These are phyloP conservation scores for Thaumetopoea pityocampa DNA, from an alignment of 1,140 invertebrate species.

Conservation along the genomic window DNA sequence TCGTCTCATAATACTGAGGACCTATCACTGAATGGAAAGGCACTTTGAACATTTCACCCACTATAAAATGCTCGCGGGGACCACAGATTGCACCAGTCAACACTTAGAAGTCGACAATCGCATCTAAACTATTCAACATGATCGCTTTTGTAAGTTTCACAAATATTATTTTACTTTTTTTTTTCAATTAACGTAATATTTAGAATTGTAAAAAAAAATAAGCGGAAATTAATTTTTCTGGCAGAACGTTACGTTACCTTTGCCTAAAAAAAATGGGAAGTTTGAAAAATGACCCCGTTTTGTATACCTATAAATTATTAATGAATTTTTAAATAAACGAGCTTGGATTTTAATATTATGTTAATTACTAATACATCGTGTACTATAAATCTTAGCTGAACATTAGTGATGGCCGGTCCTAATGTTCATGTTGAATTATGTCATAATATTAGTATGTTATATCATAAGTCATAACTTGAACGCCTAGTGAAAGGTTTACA, in stretches of 20 bases:
- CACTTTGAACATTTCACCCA: constrained; percentile 58
- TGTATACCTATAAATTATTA: too few relatives aligned
- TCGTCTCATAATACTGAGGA: constrained; percentile 26
- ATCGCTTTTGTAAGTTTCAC: constrained; percentile 63
- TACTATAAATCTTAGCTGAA: too few relatives aligned
- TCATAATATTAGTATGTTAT: neutral
- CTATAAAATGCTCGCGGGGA: constrained; percentile 62
- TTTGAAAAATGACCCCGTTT: too few relatives aligned
- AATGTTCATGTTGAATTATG: neutral
- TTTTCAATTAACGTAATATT: constrained; percentile 4
- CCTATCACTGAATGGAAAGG: constrained; percentile 71
- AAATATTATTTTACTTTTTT: constrained; percentile 6
- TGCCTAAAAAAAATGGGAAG: too few relatives aligned
- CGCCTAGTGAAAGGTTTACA: too few relatives aligned
- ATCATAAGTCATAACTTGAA: neutral
- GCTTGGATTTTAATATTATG: too few relatives aligned
- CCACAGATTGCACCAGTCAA: constrained; percentile 56
- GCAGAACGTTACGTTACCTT: constrained; percentile 3
- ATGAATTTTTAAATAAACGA: too few relatives aligned
- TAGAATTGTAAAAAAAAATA: neutral
- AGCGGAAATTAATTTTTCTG: constrained; percentile 1
- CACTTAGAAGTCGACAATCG: constrained; percentile 47
- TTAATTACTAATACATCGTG: too few relatives aligned
- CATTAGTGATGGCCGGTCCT: too few relatives aligned
- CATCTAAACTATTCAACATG: constrained; percentile 62